Evolutionary conservation across 2,888 invertebrate genomes (phyloP), one percentile per base, ranked within the genome.

Genomic region (Colletes collaris): DNA sequence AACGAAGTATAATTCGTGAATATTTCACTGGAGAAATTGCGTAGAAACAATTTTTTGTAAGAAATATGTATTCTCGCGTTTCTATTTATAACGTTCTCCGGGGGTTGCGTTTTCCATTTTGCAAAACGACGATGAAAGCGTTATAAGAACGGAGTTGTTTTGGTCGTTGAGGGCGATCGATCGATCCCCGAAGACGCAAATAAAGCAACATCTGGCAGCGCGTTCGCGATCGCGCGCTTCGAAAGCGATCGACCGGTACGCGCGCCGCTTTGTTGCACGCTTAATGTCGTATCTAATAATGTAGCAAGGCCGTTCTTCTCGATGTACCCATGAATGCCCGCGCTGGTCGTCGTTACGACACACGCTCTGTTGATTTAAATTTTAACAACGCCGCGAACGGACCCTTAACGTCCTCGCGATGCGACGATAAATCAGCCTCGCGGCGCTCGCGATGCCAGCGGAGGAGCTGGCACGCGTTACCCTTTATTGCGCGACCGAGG

Each of bases 301-400:
- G 79, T 60, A 68, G 75, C 85, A 79, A 84, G 83, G 85, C 74
- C 85, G 78, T 84, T 83, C 85, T 85, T 79, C 75, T 70, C 75
- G 56, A 68, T 81, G 79, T 71, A 55, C 62, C 27, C 81, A 56
- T 75, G 75, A 78, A 75, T 69, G 83, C 75, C 49, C 67, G 35
- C 53, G 65, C 40, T 27, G 53, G 53, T 19, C 66, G 58, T 16
- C 72, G 82, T 84, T 84, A 85, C 85, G 85, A 79, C 79, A 82
- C 76, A 55, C 27, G 27, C 63, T 63, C 65, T 46, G 71, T 68
- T 62, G 72, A 75, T 79, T 77, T 80, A 77, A 79, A 77, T 77
- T 77, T 82, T 76, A 62, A 68, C 76, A 74, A 70, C 80, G 80
- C 63, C 77, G 70, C 72, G 77, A 67, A 53, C 66, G 64, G 64